These are phyloP conservation scores for Halictus quadricinctus DNA, from an alignment of 2,888 invertebrate species.

Conservation along the genomic window DNA sequence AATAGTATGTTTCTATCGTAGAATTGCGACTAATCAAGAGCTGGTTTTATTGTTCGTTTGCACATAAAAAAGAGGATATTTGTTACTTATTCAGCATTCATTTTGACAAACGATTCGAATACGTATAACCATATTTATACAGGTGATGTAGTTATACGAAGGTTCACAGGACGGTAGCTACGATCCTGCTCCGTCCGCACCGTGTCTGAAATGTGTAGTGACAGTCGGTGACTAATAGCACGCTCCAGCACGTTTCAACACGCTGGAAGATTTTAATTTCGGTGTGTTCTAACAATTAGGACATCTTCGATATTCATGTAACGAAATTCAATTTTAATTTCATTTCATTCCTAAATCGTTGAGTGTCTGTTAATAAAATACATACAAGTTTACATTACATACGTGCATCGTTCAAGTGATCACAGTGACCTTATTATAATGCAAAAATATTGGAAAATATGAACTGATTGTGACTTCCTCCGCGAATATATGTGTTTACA, in stretches of 20 bases:
- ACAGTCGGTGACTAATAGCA: constrained; percentile 53
- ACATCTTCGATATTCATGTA: background rate
- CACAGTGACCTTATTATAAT: constrained; percentile 12
- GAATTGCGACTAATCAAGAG: background rate
- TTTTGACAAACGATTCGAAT: background rate
- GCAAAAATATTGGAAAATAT: constrained; percentile 16
- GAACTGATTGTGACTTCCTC: constrained; percentile 10
- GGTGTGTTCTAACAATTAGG: constrained; percentile 8
- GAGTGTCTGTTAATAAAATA: background rate
- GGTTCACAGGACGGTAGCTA: background rate
- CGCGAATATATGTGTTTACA: background rate
- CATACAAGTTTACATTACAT: background rate
- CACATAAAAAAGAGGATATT: background rate
- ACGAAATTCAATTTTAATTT: background rate
- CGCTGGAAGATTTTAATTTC: constrained; percentile 19
- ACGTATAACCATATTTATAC: background rate
- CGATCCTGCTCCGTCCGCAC: constrained; percentile 42
- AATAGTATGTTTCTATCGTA: background rate
- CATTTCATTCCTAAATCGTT: background rate
- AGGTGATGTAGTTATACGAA: background rate
- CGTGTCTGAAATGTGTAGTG: constrained; percentile 43
- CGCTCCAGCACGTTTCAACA: constrained; percentile 52
- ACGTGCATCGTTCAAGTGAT: background rate
- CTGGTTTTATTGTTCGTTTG: background rate
- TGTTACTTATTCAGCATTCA: background rate